Evolutionary conservation across 1,140 invertebrate genomes (phyloP).

Genomic region (fruit fly (Drosophila melanogaster)): DNA sequence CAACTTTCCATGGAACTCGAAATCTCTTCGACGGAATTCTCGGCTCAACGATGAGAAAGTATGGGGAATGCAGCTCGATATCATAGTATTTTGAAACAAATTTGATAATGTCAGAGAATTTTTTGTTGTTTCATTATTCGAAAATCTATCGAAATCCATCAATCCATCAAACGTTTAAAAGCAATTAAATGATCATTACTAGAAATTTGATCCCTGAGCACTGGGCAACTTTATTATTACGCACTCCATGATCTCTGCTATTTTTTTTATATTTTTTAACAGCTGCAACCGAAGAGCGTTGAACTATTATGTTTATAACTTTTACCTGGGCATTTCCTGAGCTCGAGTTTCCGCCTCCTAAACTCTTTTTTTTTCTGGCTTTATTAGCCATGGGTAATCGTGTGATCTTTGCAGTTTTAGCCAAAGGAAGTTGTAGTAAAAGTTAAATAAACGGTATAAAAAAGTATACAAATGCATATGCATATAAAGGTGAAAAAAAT

Average conservation of each 20-base stretch:
- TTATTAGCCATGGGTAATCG: slow-evolving; percentile 25
- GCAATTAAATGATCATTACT: slow-evolving; percentile 17
- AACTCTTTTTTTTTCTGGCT: slow-evolving; percentile 29
- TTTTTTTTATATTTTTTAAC: not conserved
- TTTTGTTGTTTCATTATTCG: not conserved
- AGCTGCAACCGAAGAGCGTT: slow-evolving; percentile 32
- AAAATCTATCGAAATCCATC: not conserved
- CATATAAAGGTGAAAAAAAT: not conserved
- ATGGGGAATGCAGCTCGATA: not conserved
- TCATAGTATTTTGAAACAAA: not conserved
- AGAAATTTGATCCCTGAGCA: not conserved
- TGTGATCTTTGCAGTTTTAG: slow-evolving; percentile 30
- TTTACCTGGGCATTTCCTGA: slow-evolving; percentile 44
- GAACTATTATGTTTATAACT: slow-evolving; percentile 40
- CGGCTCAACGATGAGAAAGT: slow-evolving; percentile 1
- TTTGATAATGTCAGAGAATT: not conserved
- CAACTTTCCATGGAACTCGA: slow-evolving; percentile 32
- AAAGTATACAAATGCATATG: not conserved
- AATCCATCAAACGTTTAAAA: slow-evolving; percentile 16
- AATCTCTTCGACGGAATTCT: slow-evolving; percentile 26
- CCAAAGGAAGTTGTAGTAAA: slow-evolving; percentile 34
- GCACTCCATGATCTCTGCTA: not conserved
- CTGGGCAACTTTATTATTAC: not conserved
- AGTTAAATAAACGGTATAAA: slow-evolving; percentile 9
- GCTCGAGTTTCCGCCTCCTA: slow-evolving; percentile 41